Evolutionary conservation across 2,797 vertebrate species (phyloP).

Genomic region (Diglossa cyanea): DNA sequence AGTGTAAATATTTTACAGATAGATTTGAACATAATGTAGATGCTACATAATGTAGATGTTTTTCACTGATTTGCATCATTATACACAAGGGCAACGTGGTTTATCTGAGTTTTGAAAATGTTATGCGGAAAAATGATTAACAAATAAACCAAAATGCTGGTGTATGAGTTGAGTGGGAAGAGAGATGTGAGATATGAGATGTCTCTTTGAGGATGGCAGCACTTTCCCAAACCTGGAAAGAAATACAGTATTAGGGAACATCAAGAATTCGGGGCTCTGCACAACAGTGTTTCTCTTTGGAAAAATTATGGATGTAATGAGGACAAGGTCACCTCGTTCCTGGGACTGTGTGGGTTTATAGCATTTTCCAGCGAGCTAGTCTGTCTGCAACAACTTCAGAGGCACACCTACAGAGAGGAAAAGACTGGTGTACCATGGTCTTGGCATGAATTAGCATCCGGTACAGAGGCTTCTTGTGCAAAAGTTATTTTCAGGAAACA

Average conservation of each 20-base stretch:
- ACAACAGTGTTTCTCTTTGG: neutral
- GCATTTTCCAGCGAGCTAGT: neutral
- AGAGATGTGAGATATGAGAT: neutral
- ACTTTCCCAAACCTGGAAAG: neutral
- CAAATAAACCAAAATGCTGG: neutral
- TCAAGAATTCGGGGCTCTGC: neutral
- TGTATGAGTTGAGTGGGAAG: neutral
- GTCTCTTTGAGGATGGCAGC: neutral
- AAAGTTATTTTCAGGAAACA: neutral
- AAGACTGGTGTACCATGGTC: accelerated
- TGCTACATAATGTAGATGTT: neutral
- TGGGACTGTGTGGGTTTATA: neutral
- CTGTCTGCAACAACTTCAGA: neutral
- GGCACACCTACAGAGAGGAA: neutral
- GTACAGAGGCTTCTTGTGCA: neutral
- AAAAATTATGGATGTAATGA: neutral
- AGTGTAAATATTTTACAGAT: neutral
- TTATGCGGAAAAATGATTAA: neutral
- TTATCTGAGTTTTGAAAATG: neutral
- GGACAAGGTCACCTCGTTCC: accelerated
- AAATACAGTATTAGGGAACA: neutral
- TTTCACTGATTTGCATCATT: neutral
- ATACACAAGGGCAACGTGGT: neutral
- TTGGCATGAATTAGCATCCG: neutral
- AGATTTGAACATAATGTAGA: neutral